Percentiles rank a stretch among this genome's conserved stretches.
These are phyloP conservation scores for Punctoribates punctum DNA, from an alignment of 2,888 invertebrate species.

Conservation along the genomic window DNA sequence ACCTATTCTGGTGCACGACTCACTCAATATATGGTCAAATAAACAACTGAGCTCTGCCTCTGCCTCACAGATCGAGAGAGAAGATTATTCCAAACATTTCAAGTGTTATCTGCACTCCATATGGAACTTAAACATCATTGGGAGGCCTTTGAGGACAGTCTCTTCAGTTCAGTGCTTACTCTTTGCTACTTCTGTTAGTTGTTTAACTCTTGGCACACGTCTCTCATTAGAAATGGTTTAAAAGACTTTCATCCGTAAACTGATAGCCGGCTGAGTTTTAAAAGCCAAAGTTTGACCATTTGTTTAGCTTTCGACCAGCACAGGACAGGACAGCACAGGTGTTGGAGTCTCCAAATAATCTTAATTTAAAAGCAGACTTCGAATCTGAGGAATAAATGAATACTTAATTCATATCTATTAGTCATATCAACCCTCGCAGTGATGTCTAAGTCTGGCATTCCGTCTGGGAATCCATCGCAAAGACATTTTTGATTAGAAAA, in stretches of 20 bases:
- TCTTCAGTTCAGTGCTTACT: not conserved
- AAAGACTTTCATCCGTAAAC: not conserved
- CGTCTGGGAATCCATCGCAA: too few species aligned
- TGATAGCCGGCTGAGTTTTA: not conserved
- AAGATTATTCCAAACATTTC: slow-evolving; percentile 5
- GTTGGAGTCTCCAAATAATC: not conserved
- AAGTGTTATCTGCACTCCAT: slow-evolving; percentile 29
- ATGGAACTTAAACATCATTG: slow-evolving; percentile 18
- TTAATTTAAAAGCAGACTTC: not conserved
- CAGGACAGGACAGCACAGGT: too few species aligned
- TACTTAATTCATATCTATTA: not conserved
- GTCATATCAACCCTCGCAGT: not conserved
- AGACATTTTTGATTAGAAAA: not conserved
- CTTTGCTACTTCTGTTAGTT: not conserved
- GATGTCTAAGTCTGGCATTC: not conserved
- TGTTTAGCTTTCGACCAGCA: too few species aligned
- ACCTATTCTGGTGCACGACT: not conserved
- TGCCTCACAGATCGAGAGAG: not conserved
- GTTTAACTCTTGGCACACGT: slow-evolving; percentile 17
- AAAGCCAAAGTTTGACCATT: slow-evolving; percentile 26
- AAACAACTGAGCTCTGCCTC: not conserved
- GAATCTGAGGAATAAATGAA: not conserved
- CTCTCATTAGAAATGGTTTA: slow-evolving; percentile 31
- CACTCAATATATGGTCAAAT: not conserved
- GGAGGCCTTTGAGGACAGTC: slow-evolving; percentile 8